Evolutionary conservation across 2,888 invertebrate species (phyloP).

Genomic region (Adela reaumurella): DNA sequence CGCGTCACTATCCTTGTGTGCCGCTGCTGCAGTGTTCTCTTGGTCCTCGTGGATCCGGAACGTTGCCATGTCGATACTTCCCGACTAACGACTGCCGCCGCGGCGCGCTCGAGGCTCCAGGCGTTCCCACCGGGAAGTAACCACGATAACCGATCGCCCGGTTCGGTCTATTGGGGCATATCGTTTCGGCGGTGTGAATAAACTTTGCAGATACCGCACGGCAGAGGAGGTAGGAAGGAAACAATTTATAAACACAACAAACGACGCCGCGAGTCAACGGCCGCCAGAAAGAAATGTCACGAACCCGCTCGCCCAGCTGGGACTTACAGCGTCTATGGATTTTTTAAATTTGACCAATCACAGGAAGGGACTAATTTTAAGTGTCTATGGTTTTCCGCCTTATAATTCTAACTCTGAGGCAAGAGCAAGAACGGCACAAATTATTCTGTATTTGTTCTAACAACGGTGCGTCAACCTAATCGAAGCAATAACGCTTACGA

Average conservation of each 20-base stretch:
- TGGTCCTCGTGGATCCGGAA: slow-evolving; percentile 75
- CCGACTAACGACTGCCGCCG: no score
- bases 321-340: slow-evolving; percentile 33
- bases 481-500: no score
- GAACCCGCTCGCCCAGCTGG: background rate
- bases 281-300: slow-evolving; percentile 14
- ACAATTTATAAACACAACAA: background rate
- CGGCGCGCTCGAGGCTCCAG: background rate
- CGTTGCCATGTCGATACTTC: slow-evolving; percentile 62
- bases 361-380: no score
- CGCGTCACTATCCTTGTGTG: slow-evolving; percentile 51
- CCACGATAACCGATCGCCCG: background rate
- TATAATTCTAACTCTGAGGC: no score
- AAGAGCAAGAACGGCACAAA: no score
- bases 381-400: no score
- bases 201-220: background rate
- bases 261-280: slow-evolving; percentile 24
- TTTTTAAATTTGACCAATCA: slow-evolving; percentile 40
- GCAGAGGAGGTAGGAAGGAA: background rate
- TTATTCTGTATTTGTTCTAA: no score
- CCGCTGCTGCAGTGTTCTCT: slow-evolving; percentile 62
- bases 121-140: background rate
- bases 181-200: background rate
- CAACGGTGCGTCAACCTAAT: no score
- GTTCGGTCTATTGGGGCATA: background rate